Conservation (phyloP, 2,888 invertebrate genomes). For the Chrysolina oricalcia region DNA sequence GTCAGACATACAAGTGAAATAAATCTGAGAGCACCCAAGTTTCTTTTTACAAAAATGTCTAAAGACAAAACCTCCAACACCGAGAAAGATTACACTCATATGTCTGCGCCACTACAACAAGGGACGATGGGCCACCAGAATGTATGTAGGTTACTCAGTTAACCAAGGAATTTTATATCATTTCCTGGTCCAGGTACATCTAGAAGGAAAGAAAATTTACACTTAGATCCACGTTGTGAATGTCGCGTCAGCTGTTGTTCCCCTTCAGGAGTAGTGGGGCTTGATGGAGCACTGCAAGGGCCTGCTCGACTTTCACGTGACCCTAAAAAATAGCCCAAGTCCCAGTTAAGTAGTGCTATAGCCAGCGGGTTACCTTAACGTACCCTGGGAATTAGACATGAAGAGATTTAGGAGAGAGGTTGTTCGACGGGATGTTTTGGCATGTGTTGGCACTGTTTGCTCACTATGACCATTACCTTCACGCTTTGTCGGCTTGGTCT, state of each 20-base stretch:
- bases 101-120: background rate
- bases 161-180: conserved; percentile 50
- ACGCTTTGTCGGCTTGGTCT: conserved; percentile 77
- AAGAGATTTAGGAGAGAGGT: conserved; percentile 96
- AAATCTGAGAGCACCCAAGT: background rate
- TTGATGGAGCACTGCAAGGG: conserved; percentile 78
- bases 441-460: conserved; percentile 74
- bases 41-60: background rate
- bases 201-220: conserved; percentile 71
- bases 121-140: conserved; percentile 13
- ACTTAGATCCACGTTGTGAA: conserved; percentile 88
- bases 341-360: conserved; percentile 75
- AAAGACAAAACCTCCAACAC: background rate
- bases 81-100: background rate
- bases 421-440: conserved; percentile 91
- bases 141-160: background rate
- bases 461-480: conserved; percentile 75
- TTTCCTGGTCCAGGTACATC: conserved; percentile 37
- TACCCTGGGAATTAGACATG: conserved; percentile 96
- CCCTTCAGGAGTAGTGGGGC: conserved; percentile 79
- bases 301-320: conserved; percentile 73
- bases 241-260: conserved; percentile 81
- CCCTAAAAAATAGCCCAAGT: conserved; percentile 75
- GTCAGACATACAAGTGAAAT: background rate
- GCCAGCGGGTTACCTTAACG: conserved; percentile 63